These are phyloP conservation scores for Branchipolynoe longqiensis DNA, from an alignment of 2,888 invertebrate species.

Conservation along the genomic window DNA sequence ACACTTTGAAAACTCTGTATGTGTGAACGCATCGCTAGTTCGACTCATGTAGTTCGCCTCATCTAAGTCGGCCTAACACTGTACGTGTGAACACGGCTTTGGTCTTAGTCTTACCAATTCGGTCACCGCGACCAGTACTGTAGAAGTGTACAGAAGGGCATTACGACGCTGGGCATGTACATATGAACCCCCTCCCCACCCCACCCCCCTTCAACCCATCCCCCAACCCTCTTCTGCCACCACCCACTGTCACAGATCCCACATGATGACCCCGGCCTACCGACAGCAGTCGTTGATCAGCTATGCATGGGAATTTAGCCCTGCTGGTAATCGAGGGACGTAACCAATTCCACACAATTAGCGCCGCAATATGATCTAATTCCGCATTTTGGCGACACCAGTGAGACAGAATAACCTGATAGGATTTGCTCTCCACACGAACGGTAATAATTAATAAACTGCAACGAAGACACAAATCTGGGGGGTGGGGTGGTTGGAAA, in stretches of 20 bases:
- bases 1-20: no score
- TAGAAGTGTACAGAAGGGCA: background rate
- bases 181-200: background rate
- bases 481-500: no score
- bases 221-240: background rate
- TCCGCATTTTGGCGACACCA: slow-evolving; percentile 46
- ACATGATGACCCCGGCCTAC: background rate
- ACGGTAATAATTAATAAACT: slow-evolving; percentile 55
- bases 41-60: no score
- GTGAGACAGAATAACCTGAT: slow-evolving; percentile 51
- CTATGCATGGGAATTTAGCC: slow-evolving; percentile 57
- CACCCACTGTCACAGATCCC: slow-evolving; percentile 2
- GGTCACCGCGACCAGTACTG: background rate
- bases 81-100: no score
- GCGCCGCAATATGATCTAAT: slow-evolving; percentile 53
- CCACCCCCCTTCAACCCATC: background rate
- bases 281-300: slow-evolving; percentile 23
- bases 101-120: no score
- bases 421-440: slow-evolving; percentile 46
- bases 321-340: slow-evolving; percentile 36
- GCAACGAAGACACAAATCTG: slow-evolving; percentile 38
- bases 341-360: slow-evolving; percentile 43
- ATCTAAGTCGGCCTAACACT: no score
- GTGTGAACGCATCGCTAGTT: no score
- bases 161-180: background rate